These are phyloP conservation scores for Drosophila willistoni DNA, from an alignment of 1,140 invertebrate genomes.

Conservation along the genomic window DNA sequence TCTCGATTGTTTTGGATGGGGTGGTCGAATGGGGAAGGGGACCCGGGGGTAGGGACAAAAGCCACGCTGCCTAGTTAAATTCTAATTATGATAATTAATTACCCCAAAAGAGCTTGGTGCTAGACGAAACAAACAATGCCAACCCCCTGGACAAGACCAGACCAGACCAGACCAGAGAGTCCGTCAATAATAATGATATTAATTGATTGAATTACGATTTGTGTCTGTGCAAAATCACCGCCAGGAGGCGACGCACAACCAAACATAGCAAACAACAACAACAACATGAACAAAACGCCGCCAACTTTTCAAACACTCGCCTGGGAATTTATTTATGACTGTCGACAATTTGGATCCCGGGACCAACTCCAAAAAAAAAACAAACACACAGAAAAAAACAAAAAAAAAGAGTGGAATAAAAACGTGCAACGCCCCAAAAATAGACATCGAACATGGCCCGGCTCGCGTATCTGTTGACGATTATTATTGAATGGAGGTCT, in stretches of 20 bases:
- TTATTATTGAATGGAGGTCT: slow-evolving; percentile 70
- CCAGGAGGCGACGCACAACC: slow-evolving; percentile 34
- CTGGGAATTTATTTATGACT: slow-evolving; percentile 76
- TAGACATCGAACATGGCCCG: slow-evolving; percentile 69
- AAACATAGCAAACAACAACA: slow-evolving; percentile 21
- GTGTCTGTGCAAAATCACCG: slow-evolving; percentile 65
- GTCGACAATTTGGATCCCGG: slow-evolving; percentile 38
- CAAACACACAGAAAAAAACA: too few species aligned
- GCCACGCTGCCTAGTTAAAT: slow-evolving; percentile 61
- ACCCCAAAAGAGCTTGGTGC: slow-evolving; percentile 48
- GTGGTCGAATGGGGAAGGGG: not conserved
- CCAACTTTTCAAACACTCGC: slow-evolving; percentile 71
- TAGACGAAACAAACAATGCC: slow-evolving; percentile 53
- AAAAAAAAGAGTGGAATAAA: slow-evolving; percentile 63
- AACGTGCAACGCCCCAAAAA: slow-evolving; percentile 78
- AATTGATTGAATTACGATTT: slow-evolving; percentile 76
- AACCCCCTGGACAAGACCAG: slow-evolving; percentile 4
- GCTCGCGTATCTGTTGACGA: slow-evolving; percentile 59
- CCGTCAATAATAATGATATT: slow-evolving; percentile 73
- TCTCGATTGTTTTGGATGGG: slow-evolving; percentile 2
- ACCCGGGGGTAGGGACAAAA: not conserved
- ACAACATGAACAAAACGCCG: slow-evolving; percentile 4
- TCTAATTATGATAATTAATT: slow-evolving; percentile 80
- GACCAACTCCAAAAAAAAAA: slow-evolving; percentile 30
- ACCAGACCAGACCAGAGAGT: slow-evolving; percentile 19